Evolutionary conservation across 2,888 invertebrate genomes (phyloP).

Genomic region (Smittia aterrima): DNA sequence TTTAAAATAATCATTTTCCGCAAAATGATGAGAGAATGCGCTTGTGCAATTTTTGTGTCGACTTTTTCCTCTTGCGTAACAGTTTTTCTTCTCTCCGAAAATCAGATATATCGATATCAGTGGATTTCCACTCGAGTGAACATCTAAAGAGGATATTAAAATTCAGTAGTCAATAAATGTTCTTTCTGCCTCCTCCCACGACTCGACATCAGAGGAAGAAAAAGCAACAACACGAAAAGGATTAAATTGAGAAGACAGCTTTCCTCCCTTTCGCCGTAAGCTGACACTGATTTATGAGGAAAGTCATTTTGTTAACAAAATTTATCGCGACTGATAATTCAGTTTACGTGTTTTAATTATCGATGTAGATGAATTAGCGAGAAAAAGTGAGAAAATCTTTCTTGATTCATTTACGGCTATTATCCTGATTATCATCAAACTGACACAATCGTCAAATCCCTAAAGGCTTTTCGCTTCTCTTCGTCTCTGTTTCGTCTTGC

Average conservation of each 20-base stretch:
- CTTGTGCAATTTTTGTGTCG: constrained; percentile 28
- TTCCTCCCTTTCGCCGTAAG: neutral
- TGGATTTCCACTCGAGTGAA: constrained; percentile 40
- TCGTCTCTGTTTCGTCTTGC: neutral
- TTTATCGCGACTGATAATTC: constrained; percentile 15
- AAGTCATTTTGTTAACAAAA: constrained; percentile 7
- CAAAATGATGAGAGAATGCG: constrained; percentile 12
- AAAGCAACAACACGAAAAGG: neutral
- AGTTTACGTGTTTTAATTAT: constrained; percentile 21
- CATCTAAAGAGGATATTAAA: constrained; percentile 42
- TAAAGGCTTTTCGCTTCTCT: neutral
- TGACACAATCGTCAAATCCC: constrained; percentile 36
- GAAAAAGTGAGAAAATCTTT: neutral
- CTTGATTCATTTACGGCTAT: constrained; percentile 14
- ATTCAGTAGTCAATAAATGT: constrained; percentile 42
- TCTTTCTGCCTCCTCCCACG: neutral
- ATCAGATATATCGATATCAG: constrained; percentile 42
- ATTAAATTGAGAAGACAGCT: neutral
- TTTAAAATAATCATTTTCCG: constrained; percentile 32
- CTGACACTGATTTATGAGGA: constrained; percentile 33
- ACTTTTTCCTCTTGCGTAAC: neutral
- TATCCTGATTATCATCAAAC: constrained; percentile 36
- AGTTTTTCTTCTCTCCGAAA: constrained; percentile 8
- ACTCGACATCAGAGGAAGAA: neutral
- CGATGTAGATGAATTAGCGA: neutral